Evolutionary conservation across 2,888 invertebrate genomes (phyloP).

Genomic region (Tineola bisselliella): DNA sequence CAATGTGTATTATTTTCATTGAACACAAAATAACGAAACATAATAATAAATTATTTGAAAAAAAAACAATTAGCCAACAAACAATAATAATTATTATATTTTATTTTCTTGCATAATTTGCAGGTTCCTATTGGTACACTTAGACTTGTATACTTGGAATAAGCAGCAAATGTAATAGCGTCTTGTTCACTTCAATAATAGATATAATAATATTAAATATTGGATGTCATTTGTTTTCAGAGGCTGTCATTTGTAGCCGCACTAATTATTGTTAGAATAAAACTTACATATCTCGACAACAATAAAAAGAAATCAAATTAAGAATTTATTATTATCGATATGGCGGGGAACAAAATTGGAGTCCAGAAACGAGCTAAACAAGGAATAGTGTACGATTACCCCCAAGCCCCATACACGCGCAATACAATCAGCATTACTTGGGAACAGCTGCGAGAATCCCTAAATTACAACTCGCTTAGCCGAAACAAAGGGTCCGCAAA

Average conservation of each 20-base stretch:
- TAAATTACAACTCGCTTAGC: conserved; percentile 54
- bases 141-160: no score
- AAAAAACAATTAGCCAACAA: no score
- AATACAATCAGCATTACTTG: conserved; percentile 64
- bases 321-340: conserved; percentile 2
- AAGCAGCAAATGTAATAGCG: no score
- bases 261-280: no score
- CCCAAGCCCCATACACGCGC: conserved; percentile 24
- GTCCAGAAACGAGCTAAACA: conserved; percentile 21
- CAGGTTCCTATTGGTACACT: no score
- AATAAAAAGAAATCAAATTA: conserved; percentile 4
- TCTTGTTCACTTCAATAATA: no score
- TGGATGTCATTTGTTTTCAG: no score
- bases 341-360: not conserved
- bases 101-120: no score
- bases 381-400: conserved; percentile 44
- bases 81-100: no score
- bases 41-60: no score
- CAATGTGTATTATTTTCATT: not conserved
- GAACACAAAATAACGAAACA: not conserved
- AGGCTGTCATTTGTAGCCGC: no score
- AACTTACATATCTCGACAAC: not conserved
- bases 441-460: conserved; percentile 54
- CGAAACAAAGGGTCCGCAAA: conserved; percentile 38
- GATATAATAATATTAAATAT: no score